Evolutionary conservation across 2,888 invertebrate genomes (phyloP), one percentile per base, ranked within the genome.

Genomic region (Trachelus tabidus): DNA sequence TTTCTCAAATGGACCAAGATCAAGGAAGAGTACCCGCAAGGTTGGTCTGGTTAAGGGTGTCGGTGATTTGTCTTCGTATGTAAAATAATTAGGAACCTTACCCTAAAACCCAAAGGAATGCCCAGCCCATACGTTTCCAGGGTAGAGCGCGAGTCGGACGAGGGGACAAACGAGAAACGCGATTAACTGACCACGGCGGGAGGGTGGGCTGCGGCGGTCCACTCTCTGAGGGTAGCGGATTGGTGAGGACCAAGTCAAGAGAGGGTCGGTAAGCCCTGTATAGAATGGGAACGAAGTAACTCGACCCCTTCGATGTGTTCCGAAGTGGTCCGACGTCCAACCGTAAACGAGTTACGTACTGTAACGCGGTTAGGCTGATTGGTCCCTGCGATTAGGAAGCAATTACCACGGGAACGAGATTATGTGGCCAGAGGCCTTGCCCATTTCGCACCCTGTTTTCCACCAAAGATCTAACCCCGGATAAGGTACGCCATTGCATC

Each of bases 301-400:
- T 71, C 30, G 71, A 33, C 71, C 71, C 71, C 71, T 71, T 71
- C 76, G 68, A 75, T 73, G 75, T 73, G 81, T 76, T 56, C 79
- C 73, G 68, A 77, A 76, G 76, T 75, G 75, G 77, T 82, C 81
- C 80, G 79, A 79, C 81, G 78, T 81, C 77, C 81, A 75, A 73
- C 78, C 76, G 81, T 83, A 86, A 86, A 84, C 82, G 84, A 85
- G 84, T 85, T 85, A 83, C 82, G 81, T 80, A 77, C 77, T 78
- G 79, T 81, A 84, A 84, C 75, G 80, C 79, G 81, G 84, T 86
- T 86, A 85, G 84, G 83, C 83, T 85, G 86, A 87, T 86, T 85
- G 86, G 86, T 86, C 80, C 78, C 80, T 79, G 76, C 83, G 84
- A 86, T 87, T 87, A 87, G 84, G 84, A 85, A 85, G 83, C 84